Conservation (phyloP, 2,797 vertebrate species). For the Ciconia nigra region DNA sequence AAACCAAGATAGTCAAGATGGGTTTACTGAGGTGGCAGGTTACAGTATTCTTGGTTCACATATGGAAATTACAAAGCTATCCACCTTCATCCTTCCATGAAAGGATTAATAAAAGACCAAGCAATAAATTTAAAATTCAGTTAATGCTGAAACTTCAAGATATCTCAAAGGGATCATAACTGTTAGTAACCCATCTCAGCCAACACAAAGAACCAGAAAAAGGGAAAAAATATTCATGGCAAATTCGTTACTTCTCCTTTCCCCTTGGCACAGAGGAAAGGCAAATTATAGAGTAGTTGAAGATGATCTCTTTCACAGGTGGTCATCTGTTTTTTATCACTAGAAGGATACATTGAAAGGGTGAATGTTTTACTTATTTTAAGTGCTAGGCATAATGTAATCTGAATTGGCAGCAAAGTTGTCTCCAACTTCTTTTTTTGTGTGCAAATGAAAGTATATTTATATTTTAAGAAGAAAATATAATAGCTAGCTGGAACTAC, state of each 20-base stretch:
- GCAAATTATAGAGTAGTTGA: not conserved
- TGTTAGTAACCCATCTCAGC: not conserved
- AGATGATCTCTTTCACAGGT: not conserved
- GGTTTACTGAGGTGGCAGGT: not conserved
- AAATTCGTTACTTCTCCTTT: not conserved
- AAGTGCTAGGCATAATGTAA: not conserved
- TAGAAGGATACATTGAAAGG: not conserved
- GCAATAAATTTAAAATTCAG: not conserved
- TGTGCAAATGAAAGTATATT: not conserved
- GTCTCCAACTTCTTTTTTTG: not conserved
- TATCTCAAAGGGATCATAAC: not conserved
- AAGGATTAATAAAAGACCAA: not conserved
- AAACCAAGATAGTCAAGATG: not conserved
- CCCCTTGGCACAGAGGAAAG: not conserved
- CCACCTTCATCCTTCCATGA: not conserved
- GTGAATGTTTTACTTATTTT: not conserved
- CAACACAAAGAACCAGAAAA: not conserved
- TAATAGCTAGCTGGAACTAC: not conserved
- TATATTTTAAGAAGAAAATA: not conserved
- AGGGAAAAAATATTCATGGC: not conserved
- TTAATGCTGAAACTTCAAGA: not conserved
- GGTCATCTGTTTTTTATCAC: not conserved
- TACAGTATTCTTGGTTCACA: not conserved
- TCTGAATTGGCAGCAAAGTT: not conserved
- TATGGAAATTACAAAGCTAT: not conserved